These are phyloP conservation scores for Kobus ellipsiprymnus DNA, from an alignment of 2,113 vertebrate genomes.

Conservation along the genomic window DNA sequence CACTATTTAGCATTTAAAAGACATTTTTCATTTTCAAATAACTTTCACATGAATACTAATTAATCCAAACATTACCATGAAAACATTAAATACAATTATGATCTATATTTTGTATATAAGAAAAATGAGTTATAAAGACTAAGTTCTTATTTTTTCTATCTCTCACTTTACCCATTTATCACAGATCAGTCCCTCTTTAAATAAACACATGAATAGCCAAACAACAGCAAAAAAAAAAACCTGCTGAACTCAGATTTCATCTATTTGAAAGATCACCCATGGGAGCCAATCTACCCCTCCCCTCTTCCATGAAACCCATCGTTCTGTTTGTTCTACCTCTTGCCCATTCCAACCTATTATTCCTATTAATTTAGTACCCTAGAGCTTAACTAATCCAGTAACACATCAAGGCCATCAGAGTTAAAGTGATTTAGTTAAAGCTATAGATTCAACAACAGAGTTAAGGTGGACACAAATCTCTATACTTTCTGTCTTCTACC, in stretches of 20 bases:
- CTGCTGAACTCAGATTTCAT: not conserved
- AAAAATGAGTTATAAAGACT: not conserved
- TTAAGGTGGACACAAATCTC: not conserved
- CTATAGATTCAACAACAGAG: not conserved
- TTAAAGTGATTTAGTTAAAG: not conserved
- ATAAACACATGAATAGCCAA: not conserved
- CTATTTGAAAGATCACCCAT: not conserved
- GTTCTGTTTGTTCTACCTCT: not conserved
- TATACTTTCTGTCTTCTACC: not conserved
- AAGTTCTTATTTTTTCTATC: not conserved
- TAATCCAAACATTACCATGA: not conserved
- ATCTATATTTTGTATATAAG: not conserved
- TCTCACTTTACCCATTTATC: not conserved
- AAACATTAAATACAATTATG: constrained; percentile 21
- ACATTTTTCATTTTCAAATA: constrained; percentile 33
- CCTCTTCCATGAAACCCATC: not conserved
- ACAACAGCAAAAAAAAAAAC: not conserved
- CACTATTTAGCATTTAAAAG: constrained; percentile 23
- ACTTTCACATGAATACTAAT: constrained; percentile 31
- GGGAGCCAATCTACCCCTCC: not conserved
- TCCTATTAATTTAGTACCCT: not conserved
- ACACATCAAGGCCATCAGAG: not conserved
- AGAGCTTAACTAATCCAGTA: not conserved
- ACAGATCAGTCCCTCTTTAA: not conserved
- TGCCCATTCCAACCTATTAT: not conserved